A percentile compares a stretch with the other conserved stretches of the same genome.
Evolutionary conservation across 1,140 invertebrate genomes (phyloP).

Genomic region (Anagrus nilaparvatae): DNA sequence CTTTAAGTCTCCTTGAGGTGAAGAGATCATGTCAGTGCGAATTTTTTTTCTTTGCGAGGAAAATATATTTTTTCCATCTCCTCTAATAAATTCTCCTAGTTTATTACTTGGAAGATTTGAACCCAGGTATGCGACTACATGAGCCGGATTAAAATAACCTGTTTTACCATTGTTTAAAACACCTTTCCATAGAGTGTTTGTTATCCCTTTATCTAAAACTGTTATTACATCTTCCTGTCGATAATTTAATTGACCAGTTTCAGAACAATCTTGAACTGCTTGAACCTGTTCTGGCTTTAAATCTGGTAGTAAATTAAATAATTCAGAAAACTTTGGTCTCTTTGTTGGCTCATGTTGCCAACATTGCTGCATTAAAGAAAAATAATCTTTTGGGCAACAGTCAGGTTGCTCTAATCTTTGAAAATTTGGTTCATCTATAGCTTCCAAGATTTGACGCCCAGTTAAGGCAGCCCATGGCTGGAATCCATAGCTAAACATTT

Average conservation of each 20-base stretch:
- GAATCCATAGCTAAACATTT: constrained; percentile 97
- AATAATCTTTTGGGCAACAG: constrained; percentile 90
- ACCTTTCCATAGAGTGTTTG: constrained; percentile 66
- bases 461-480: constrained; percentile 95
- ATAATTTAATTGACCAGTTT: constrained; percentile 68
- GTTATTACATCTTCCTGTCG: constrained; percentile 84
- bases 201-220: constrained; percentile 77
- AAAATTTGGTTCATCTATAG: constrained; percentile 88
- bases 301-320: constrained; percentile 70
- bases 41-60: constrained; percentile 58
- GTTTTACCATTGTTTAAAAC: constrained; percentile 74
- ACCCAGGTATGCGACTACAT: constrained; percentile 78
- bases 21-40: constrained; percentile 89
- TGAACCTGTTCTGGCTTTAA: constrained; percentile 86
- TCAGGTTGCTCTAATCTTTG: constrained; percentile 85
- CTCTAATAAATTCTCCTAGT: constrained; percentile 48
- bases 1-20: constrained; percentile 91
- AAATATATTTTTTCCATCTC: constrained; percentile 45
- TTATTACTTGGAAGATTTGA: constrained; percentile 64
- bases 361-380: constrained; percentile 85
- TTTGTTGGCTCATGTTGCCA: constrained; percentile 89
- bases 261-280: constrained; percentile 49
- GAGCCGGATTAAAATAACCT: constrained; percentile 81
- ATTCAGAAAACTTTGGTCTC: constrained; percentile 82
- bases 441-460: constrained; percentile 90